Conservation (phyloP, 2,888 invertebrate genomes). For the Amphipyra berbera region DNA sequence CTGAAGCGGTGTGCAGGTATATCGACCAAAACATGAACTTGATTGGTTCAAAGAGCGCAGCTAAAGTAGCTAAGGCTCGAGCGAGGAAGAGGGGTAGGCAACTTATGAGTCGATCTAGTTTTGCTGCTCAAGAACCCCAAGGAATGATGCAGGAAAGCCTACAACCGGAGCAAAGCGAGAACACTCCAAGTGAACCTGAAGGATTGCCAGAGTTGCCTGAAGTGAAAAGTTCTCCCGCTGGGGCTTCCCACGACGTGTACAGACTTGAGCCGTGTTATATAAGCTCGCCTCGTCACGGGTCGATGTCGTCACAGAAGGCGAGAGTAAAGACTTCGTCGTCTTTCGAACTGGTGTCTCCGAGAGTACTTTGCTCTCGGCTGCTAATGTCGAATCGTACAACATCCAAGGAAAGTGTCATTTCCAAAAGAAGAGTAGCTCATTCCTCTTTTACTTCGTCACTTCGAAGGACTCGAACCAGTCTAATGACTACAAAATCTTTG, state of each 20-base stretch:
- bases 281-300: conserved; percentile 76
- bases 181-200: conserved; percentile 63
- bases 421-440: conserved; percentile 49
- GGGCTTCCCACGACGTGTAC: conserved; percentile 66
- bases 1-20: conserved; percentile 78
- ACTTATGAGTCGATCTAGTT: conserved; percentile 68
- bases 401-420: conserved; percentile 59
- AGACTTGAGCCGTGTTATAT: conserved; percentile 75
- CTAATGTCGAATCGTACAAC: conserved; percentile 66
- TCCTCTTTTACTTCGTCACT: conserved; percentile 5
- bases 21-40: conserved; percentile 78
- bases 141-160: conserved; percentile 67
- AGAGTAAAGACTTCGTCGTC: conserved; percentile 73
- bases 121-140: conserved; percentile 77
- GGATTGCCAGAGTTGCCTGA: conserved; percentile 74
- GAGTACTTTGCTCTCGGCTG: conserved; percentile 73
- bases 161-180: conserved; percentile 48
- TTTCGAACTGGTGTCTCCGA: conserved; percentile 69
- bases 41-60: conserved; percentile 70
- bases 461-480: conserved; percentile 53
- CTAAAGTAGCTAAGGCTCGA: conserved; percentile 74
- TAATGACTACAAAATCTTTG: conserved; percentile 71
- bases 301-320: conserved; percentile 66
- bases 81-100: conserved; percentile 72
- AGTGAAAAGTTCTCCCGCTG: conserved; percentile 58